Percentiles rank a stretch among this genome's conserved stretches.
These are phyloP conservation scores for Drosophila cracens DNA, from an alignment of 2,888 invertebrate species.

Conservation along the genomic window DNA sequence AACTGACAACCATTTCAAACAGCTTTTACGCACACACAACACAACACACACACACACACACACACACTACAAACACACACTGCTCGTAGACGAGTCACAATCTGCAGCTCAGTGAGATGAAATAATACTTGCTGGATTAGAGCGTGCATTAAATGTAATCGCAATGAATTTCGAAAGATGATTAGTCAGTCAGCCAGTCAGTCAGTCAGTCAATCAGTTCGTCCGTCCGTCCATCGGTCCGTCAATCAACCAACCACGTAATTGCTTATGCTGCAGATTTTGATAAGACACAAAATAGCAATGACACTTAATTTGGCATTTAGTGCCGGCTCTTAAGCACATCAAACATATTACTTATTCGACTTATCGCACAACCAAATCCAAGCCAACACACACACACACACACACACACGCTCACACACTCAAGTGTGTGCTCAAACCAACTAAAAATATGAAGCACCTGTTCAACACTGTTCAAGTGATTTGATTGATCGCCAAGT, in stretches of 20 bases:
- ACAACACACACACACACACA: slow-evolving; percentile 6
- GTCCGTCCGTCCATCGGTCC: neutral
- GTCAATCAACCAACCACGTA: slow-evolving; percentile 40
- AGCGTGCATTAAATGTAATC: slow-evolving; percentile 67
- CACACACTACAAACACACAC: slow-evolving; percentile 12
- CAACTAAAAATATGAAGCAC: slow-evolving; percentile 1
- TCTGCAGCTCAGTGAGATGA: slow-evolving; percentile 67
- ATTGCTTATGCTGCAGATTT: slow-evolving; percentile 33
- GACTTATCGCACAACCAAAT: slow-evolving; percentile 22
- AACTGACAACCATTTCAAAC: slow-evolving; percentile 69
- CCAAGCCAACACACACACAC: neutral
- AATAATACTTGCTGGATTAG: slow-evolving; percentile 58
- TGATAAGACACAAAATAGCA: slow-evolving; percentile 43
- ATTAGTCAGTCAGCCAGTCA: slow-evolving; percentile 47
- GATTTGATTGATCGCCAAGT: neutral
- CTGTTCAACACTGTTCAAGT: neutral
- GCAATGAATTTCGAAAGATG: slow-evolving; percentile 63
- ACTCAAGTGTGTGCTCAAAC: neutral
- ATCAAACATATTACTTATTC: slow-evolving; percentile 16
- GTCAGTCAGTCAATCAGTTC: neutral
- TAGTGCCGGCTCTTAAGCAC: slow-evolving; percentile 38
- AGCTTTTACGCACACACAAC: slow-evolving; percentile 42
- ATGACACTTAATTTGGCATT: slow-evolving; percentile 50
- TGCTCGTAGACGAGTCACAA: slow-evolving; percentile 23
- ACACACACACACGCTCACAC: neutral